phyloP scores from a whole-genome alignment of 2,113 vertebrate genomes.

The Ammodytes marinus region DNA sequence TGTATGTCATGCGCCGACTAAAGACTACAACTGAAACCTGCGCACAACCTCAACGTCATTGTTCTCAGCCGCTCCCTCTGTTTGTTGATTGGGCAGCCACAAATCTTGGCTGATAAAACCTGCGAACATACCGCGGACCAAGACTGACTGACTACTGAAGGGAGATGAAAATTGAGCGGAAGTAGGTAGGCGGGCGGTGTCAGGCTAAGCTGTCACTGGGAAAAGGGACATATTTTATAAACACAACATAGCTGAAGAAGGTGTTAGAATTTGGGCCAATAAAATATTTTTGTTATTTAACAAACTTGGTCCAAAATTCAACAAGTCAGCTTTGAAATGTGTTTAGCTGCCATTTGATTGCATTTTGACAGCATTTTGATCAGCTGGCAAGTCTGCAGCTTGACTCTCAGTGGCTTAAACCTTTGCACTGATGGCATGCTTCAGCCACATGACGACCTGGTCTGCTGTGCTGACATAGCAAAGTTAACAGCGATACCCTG shows the following conservation, averaged over 20 bases:
- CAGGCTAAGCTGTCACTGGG: slow-evolving; percentile 44
- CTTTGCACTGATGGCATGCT: slow-evolving; percentile 47
- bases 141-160: too few relatives aligned
- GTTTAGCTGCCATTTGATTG: slow-evolving; percentile 8
- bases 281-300: slow-evolving; percentile 6
- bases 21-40: too few relatives aligned
- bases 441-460: slow-evolving; percentile 26
- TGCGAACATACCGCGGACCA: too few relatives aligned
- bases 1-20: too few relatives aligned
- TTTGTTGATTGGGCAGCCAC: too few relatives aligned
- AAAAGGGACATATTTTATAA: slow-evolving; percentile 58
- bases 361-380: slow-evolving; percentile 27
- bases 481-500: slow-evolving; percentile 69
- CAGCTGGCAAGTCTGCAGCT: slow-evolving; percentile 7
- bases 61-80: too few relatives aligned
- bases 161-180: too few relatives aligned
- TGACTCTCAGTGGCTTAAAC: slow-evolving; percentile 1
- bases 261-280: slow-evolving; percentile 32
- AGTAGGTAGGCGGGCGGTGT: too few relatives aligned
- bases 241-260: slow-evolving; percentile 59
- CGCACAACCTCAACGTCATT: too few relatives aligned
- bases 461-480: slow-evolving; percentile 72
- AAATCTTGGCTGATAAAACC: too few relatives aligned
- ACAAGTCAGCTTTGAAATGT: slow-evolving; percentile 23
- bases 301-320: slow-evolving; percentile 12